phyloP scores from a whole-genome alignment of 2,888 invertebrate genomes.

The Nasonia oneida region DNA sequence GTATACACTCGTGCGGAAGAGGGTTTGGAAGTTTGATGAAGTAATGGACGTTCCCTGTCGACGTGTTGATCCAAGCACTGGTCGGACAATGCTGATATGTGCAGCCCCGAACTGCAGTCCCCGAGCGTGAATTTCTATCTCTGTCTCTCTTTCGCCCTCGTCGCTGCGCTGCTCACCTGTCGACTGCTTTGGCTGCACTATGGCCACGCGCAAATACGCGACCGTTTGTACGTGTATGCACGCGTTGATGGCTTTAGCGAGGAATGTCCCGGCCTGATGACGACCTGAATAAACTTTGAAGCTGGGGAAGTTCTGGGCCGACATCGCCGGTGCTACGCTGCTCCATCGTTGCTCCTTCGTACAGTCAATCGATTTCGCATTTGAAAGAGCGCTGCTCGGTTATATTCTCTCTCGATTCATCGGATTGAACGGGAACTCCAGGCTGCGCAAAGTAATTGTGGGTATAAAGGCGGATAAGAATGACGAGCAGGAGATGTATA shows the following conservation, averaged over 20 bases:
- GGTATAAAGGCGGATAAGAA: not conserved
- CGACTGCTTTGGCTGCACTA: not conserved
- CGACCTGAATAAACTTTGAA: constrained; percentile 44
- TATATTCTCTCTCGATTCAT: constrained; percentile 53
- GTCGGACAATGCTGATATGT: not conserved
- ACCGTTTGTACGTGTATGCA: not conserved
- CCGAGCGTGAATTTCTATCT: not conserved
- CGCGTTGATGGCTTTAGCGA: not conserved
- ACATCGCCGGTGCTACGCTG: not conserved
- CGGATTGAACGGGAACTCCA: not conserved
- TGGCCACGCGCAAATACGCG: constrained; percentile 9
- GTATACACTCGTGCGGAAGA: not conserved
- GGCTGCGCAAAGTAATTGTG: not conserved
- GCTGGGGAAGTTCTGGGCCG: not conserved
- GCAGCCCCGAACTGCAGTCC: not conserved
- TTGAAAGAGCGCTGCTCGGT: constrained; percentile 20
- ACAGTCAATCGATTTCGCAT: constrained; percentile 38
- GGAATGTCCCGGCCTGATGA: not conserved
- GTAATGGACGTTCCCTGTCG: constrained; percentile 78
- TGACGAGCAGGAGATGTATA: not conserved
- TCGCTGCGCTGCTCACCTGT: constrained; percentile 19
- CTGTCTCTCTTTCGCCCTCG: constrained; percentile 9
- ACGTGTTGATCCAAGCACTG: constrained; percentile 72
- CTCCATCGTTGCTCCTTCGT: constrained; percentile 22
- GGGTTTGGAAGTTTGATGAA: constrained; percentile 73